Evolutionary conservation across 2,113 vertebrate genomes (phyloP), one percentile per base, ranked within the genome.

Genomic region (Peromyscus polionotus): DNA sequence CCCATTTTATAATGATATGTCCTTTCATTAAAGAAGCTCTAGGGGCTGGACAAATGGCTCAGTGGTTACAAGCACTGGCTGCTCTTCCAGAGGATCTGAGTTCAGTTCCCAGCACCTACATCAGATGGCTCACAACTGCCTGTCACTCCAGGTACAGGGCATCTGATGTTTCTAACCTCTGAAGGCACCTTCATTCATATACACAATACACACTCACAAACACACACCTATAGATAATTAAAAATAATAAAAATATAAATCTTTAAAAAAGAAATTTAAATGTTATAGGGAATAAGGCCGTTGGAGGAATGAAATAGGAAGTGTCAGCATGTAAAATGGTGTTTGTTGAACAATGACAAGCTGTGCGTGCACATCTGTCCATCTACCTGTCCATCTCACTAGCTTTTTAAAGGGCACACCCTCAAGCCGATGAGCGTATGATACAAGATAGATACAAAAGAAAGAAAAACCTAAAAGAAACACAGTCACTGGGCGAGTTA

Each of bases 391-490:
- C 36, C 33, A 75, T 89, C 36, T 73, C 4, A 13, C 12, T 93
- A 3, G 26, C 95, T 93, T 96, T 94, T 90, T 90, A 83, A 96
- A 42, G 4, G 13, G 76, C 90, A 97, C 2, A 5, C 89, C 57
- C 17, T 65, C 57, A 90, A 95, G 72, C 63, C 93, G 80, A 20
- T 90, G 70, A 95, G 93, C 83, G 26, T 63, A 76, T 9, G 65
- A 77, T 57, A 75, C 86, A 96, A 91, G 97, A 79, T 86, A 95
- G 88, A 96, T 79, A 19, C 1, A 48, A 63, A 85, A 93, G 87
- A 59, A 88, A 91, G 17, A 48, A 96, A 63, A 97, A 88, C 48
- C 80, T 84, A 72, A 97, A 96, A 92, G 91, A 97, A 95, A 65
- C 93, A 65, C 36, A 67, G 65, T 85, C 93, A 42, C 51, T 0